Conservation (phyloP, 1,140 invertebrate species). For the Dinoponera quadriceps region DNA sequence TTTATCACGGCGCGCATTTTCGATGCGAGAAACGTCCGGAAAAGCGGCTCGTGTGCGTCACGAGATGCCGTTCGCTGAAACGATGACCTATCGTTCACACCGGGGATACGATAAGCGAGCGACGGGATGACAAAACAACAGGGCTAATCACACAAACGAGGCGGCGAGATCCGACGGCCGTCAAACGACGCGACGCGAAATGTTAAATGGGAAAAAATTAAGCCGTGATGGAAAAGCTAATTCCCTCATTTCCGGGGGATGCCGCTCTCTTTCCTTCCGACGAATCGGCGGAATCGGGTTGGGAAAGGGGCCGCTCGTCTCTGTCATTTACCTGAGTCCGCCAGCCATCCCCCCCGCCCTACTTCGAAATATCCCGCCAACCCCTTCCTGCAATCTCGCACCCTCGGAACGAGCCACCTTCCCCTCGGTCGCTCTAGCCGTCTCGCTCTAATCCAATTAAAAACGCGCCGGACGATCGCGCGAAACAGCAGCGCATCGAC, state of each 20-base stretch:
- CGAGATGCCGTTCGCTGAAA: not conserved
- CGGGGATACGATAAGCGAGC: not conserved
- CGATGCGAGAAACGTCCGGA: too few species aligned
- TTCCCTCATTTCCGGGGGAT: conserved; percentile 55
- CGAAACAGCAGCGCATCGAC: conserved; percentile 82
- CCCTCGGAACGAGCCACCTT: conserved; percentile 70
- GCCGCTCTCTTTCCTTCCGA: conserved; percentile 53
- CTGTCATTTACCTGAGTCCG: conserved; percentile 69
- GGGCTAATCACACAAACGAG: not conserved
- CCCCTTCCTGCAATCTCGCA: conserved; percentile 79
- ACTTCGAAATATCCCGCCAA: conserved; percentile 74
- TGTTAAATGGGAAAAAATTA: conserved; percentile 52
- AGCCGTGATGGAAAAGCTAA: conserved; percentile 48
- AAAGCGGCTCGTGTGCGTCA: not conserved
- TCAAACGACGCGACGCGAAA: not conserved
- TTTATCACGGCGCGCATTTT: conserved; percentile 11
- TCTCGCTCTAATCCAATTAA: conserved; percentile 84
- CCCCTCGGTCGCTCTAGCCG: conserved; percentile 64
- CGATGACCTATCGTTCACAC: not conserved
- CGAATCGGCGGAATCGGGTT: conserved; percentile 56
- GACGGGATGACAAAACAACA: not conserved
- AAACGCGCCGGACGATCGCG: conserved; percentile 82
- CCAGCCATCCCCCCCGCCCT: conserved; percentile 16
- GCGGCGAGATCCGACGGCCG: too few species aligned
- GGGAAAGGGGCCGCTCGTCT: conserved; percentile 66